Percentiles rank a stretch among this genome's conserved stretches.
phyloP scores from a whole-genome alignment of 2,113 vertebrate species.

The Lichenostomus cassidix region DNA sequence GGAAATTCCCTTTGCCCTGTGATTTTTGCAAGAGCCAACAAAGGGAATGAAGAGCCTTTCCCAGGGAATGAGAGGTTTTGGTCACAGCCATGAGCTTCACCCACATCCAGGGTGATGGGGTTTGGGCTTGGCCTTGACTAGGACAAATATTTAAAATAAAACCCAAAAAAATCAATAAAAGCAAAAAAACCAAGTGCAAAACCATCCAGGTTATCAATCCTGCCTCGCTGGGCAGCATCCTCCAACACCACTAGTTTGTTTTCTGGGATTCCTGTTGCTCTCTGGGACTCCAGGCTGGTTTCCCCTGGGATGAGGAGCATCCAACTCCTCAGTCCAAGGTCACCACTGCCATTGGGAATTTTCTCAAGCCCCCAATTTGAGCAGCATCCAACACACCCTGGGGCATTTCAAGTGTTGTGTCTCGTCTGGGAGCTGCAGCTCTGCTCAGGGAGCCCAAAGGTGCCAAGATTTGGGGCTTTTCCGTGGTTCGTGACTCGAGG shows the following conservation, averaged over 20 bases:
- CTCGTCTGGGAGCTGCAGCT: background rate
- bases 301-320: background rate
- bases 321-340: background rate
- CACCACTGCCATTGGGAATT: background rate
- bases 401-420: accelerated
- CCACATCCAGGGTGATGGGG: background rate
- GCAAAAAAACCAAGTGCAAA: background rate
- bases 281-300: background rate
- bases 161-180: background rate
- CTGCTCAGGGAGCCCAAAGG: background rate
- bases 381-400: background rate
- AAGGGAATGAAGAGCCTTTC: background rate
- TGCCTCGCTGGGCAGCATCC: accelerated
- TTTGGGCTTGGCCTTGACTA: background rate
- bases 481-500: background rate
- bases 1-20: background rate
- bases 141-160: background rate
- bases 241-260: background rate
- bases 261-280: background rate
- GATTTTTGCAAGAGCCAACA: background rate
- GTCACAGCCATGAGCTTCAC: background rate
- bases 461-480: background rate
- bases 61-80: background rate
- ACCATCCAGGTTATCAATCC: background rate
- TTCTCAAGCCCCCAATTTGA: accelerated